phyloP scores from a whole-genome alignment of 1,140 invertebrate species.

The Delia radicum region DNA sequence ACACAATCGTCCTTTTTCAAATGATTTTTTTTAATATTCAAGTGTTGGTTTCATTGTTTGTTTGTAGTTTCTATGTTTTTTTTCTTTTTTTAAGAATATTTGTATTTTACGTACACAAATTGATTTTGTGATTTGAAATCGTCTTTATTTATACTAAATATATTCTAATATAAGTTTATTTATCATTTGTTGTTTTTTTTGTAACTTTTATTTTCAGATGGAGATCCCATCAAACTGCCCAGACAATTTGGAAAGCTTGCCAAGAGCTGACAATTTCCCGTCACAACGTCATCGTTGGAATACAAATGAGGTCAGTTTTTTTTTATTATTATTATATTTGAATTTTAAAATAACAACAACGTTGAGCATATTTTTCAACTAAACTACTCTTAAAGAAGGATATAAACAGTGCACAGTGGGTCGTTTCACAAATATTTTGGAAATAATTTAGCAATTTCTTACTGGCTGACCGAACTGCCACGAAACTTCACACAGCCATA shows the following conservation, averaged over 20 bases:
- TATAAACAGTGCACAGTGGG: too few species aligned
- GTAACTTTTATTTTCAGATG: constrained; percentile 65
- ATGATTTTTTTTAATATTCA: neutral
- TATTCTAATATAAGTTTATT: neutral
- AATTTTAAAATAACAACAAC: too few species aligned
- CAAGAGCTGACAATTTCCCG: constrained; percentile 88
- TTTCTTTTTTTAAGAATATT: too few species aligned
- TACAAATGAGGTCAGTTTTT: constrained; percentile 88
- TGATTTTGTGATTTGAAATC: neutral
- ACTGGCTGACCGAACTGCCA: too few species aligned
- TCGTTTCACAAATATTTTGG: too few species aligned
- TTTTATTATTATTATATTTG: constrained; percentile 39
- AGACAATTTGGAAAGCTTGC: constrained; percentile 92
- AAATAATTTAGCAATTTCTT: too few species aligned
- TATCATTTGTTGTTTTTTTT: neutral
- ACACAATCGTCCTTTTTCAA: neutral
- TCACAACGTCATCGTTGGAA: constrained; percentile 94
- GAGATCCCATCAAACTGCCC: constrained; percentile 89
- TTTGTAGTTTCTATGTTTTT: neutral
- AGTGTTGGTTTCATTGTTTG: neutral
- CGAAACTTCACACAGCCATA: too few species aligned
- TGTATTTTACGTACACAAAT: neutral
- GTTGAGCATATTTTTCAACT: too few species aligned
- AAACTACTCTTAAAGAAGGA: too few species aligned
- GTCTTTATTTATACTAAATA: neutral